Evolutionary conservation across 2,113 vertebrate genomes (phyloP), one percentile per base, ranked within the genome.

Genomic region (Toxostoma redivivum): DNA sequence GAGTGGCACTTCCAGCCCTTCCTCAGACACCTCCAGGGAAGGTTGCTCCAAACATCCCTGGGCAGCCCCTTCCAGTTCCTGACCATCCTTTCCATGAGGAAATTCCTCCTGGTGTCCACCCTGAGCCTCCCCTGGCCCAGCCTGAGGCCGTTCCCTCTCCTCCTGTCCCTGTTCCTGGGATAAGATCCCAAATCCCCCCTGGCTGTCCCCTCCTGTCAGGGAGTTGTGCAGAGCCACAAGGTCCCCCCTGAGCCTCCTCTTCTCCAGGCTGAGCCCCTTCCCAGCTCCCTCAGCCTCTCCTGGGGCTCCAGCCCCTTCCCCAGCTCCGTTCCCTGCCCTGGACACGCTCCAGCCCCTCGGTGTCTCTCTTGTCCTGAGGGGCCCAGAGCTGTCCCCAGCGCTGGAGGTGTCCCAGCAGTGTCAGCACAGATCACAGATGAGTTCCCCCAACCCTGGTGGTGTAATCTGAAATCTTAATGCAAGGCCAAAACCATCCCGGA

Each of bases 61-160:
- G 14, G 21, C 30, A 71, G 30, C 7, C 4, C 47, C 38, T 47
- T 1, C 16, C 21, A 71, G 12, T 0, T 1, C 11, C 14, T 56
- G 16, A 47, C 0, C 11, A 2, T 4, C 12, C 7, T n/a, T 70
- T n/a, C 47, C 47, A 40, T 11, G 12, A 0, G 1, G 40, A 28
- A 62, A 87, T 62, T 62, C 8, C 23, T 45, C 0, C 38, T 33
- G 0, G 0, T n/a, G 5, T 30, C 64, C 28, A 45, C 0, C 15
- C 62, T 23, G 9, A 2, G 0, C 5, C 17, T 37, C 0, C 8
- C 33, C 64, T 3, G 6, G 27, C 25, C 23, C 72, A 77, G 10
- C 31, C 15, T 38, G 47, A 37, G 28, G 28, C 33, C 1, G 0
- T 20, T 69, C 27, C 53, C 64, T 70, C 84, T 47, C 6, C 8